Evolutionary conservation across 2,888 invertebrate genomes (phyloP), one percentile per base, ranked within the genome.

Genomic region (Apantesis nais): DNA sequence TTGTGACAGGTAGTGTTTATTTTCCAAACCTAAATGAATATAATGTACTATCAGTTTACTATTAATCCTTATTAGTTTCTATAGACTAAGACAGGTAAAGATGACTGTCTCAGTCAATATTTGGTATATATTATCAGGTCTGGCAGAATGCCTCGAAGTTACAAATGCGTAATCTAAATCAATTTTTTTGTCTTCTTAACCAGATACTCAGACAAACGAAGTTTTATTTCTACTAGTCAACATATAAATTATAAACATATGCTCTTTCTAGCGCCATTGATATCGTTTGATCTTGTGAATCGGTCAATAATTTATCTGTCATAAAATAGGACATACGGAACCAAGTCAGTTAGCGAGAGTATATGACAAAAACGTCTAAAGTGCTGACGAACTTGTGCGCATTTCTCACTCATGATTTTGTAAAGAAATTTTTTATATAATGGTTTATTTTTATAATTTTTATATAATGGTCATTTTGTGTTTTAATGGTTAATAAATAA

Each of bases 341-440:
- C 64, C 31, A 31, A 34, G n/a, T n/a, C n/a, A 22, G 7, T 44
- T 37, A 1, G 19, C 37, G 19, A 11, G 22, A 44, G 5, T 2
- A 48, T 22, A 61, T 37, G 16, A 55, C 34, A n/a, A 55, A 48
- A 66, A 65, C 14, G 55, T 48, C 22, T 11, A 29, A 58, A 58
- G 66, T 58, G 19, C 29, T 58, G 11, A 66, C 55, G 55, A n/a
- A 55, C 25, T 55, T 66, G 5, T 25, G 65, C 37, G 48, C n/a
- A 39, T 62, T 25, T 39, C n/a, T 25, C 41, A 25, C 31, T 31
- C n/a, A 44, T 44, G 63, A 48, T 19, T n/a, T 64, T 64, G n/a
- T 29, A n/a, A 3, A 37, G 34, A 34, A 34, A 48, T 2, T 29
- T 48, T 63, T 19, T 9, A 41, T 29, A 11, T n/a, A n/a, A n/a